Evolutionary conservation across 2,113 vertebrate species (phyloP).

Genomic region (Holacanthus passer): DNA sequence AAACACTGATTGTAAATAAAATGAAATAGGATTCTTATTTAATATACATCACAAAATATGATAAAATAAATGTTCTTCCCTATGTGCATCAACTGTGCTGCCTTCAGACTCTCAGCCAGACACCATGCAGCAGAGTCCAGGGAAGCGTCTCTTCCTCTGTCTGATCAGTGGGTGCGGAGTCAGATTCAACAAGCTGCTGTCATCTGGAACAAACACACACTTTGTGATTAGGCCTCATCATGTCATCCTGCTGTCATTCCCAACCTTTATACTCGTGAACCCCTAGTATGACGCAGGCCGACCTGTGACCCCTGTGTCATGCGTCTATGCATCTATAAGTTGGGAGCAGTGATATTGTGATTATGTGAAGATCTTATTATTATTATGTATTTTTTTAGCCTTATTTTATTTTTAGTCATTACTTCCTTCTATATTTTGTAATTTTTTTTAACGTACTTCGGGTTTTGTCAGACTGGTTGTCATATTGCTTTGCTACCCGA

Average conservation of each 20-base stretch:
- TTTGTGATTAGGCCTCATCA: neutral
- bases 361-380: too few relatives aligned
- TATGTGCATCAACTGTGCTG: slow-evolving; percentile 43
- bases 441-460: too few relatives aligned
- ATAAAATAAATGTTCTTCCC: slow-evolving; percentile 7
- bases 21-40: neutral
- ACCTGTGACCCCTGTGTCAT: too few relatives aligned
- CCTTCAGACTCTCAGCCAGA: slow-evolving; percentile 87
- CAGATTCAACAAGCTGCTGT: slow-evolving; percentile 97
- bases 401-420: too few relatives aligned
- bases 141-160: slow-evolving; percentile 95
- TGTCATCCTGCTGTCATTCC: neutral
- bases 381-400: too few relatives aligned
- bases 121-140: slow-evolving; percentile 95
- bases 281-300: too few relatives aligned
- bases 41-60: slow-evolving; percentile 7
- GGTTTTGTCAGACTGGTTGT: too few relatives aligned
- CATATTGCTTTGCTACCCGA: too few relatives aligned
- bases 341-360: too few relatives aligned
- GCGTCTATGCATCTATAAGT: too few relatives aligned
- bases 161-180: slow-evolving; percentile 91
- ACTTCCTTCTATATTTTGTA: too few relatives aligned
- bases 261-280: too few relatives aligned
- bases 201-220: slow-evolving; percentile 84
- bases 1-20: neutral